These are phyloP conservation scores for Tokudaia tokunoshimensis DNA, from an alignment of 2,797 vertebrate genomes.

Conservation along the genomic window DNA sequence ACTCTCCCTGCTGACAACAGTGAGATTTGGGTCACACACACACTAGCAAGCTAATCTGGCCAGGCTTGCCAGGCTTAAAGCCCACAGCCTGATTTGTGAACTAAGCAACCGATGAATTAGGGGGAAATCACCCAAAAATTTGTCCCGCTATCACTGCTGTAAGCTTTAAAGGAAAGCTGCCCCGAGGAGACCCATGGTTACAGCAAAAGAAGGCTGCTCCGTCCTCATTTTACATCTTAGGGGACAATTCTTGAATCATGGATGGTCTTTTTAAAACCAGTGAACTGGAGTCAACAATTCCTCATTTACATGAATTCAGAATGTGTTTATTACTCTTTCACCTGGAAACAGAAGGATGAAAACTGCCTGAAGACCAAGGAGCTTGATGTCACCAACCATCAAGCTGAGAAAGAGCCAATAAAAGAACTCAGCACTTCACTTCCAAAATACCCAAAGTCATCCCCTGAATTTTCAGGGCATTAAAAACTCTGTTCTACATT, in stretches of 20 bases:
- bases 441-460: conserved; percentile 49
- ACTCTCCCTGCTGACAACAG: background rate
- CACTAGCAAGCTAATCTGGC: conserved; percentile 36
- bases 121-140: background rate
- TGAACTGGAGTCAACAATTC: conserved; percentile 32
- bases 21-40: background rate
- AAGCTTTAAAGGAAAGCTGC: conserved; percentile 27
- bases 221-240: conserved; percentile 16
- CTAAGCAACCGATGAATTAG: background rate
- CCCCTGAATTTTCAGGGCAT: background rate
- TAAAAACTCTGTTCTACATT: background rate
- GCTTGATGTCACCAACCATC: background rate
- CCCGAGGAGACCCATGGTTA: background rate
- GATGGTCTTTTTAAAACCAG: background rate
- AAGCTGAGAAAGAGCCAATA: background rate
- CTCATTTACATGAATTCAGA: conserved; percentile 45
- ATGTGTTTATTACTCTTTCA: background rate
- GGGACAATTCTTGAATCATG: conserved; percentile 14
- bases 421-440: background rate
- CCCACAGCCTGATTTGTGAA: background rate
- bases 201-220: conserved; percentile 22
- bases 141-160: background rate
- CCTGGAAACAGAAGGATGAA: background rate
- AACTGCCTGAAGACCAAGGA: conserved; percentile 38
- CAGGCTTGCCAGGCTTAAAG: background rate